A percentile compares a stretch with the other conserved stretches of the same genome.
Evolutionary conservation across 2,888 invertebrate species (phyloP).

Genomic region (Euphydryas editha): DNA sequence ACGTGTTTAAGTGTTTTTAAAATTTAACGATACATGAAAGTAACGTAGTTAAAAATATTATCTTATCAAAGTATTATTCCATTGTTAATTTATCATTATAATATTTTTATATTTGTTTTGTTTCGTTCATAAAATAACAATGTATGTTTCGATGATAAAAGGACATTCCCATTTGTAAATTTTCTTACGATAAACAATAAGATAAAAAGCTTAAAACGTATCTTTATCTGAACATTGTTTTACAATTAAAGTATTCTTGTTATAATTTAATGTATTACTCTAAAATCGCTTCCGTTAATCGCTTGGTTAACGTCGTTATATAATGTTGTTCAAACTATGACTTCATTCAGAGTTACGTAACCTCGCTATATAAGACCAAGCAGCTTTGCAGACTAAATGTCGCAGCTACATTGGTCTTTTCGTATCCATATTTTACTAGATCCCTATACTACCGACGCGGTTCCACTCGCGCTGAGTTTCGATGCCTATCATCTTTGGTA

Average conservation of each 20-base stretch:
- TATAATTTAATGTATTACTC: conserved; percentile 1
- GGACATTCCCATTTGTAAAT: no score
- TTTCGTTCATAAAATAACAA: no score
- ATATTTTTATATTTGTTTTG: no score
- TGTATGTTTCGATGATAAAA: no score
- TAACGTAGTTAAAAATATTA: no score
- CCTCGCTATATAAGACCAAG: conserved; percentile 52
- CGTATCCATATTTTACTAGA: conserved; percentile 43
- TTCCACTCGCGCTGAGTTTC: no score
- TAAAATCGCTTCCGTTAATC: conserved; percentile 49
- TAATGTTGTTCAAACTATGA: conserved; percentile 65
- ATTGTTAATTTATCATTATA: no score
- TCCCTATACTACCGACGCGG: background rate
- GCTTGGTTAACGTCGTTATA: conserved; percentile 56
- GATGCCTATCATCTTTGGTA: no score
- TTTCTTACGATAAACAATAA: no score
- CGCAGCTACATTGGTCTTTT: conserved; percentile 59
- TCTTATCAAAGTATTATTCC: no score
- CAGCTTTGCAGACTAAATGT: conserved; percentile 62
- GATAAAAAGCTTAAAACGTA: background rate
- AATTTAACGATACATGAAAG: no score
- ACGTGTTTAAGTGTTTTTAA: background rate
- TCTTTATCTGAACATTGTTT: background rate
- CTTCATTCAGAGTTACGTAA: conserved; percentile 66
- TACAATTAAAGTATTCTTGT: conserved; percentile 4